Evolutionary conservation across 2,797 vertebrate species (phyloP), one percentile per base, ranked within the genome.

Genomic region (Sebastes vulpes): DNA sequence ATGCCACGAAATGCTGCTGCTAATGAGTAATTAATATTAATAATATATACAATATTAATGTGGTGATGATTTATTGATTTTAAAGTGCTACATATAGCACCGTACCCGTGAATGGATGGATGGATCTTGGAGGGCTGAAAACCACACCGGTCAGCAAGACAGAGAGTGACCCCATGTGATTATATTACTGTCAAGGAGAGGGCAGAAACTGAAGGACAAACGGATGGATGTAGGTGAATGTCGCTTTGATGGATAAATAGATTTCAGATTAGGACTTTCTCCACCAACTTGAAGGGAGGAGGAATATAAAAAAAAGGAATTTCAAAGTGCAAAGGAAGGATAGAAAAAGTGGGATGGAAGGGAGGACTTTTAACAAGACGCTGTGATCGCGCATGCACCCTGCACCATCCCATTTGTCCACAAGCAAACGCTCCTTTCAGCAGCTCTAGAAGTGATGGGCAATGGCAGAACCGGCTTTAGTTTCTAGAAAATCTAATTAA

Each of bases 371-470:
- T 0, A 52, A 72, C 32, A 60, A 65, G 35, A 86, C 8, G 10
- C 48, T 26, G 76, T 85, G 87, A 81, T n/a, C 69, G 79, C 79
- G 79, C 29, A 53, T 66, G 50, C 83, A 80, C 21, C 58, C 61
- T 73, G 31, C 21, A 69, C 68, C 60, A 80, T 66, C 67, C 25
- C 20, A 59, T 74, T 25, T 52, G 26, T 67, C 42, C 23, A 57
- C 56, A 23, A 57, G 54, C 66, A 54, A 77, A 57, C 5, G 29
- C 12, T 42, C n/a, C 7, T 29, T 57, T 66, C 6, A 65, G 11
- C 14, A 35, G 8, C 14, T 64, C n/a, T 20, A 21, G 46, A 58
- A 70, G 31, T 35, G 9, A 60, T 3, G 3, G 7, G 3, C 21
- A 71, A 60, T 2, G 46, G 21, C 9, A 52, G 12, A 9, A n/a